Evolutionary conservation across 23 tunicate species (phyloP), one percentile per base, ranked within the genome.

Genomic region (Styela clava): DNA sequence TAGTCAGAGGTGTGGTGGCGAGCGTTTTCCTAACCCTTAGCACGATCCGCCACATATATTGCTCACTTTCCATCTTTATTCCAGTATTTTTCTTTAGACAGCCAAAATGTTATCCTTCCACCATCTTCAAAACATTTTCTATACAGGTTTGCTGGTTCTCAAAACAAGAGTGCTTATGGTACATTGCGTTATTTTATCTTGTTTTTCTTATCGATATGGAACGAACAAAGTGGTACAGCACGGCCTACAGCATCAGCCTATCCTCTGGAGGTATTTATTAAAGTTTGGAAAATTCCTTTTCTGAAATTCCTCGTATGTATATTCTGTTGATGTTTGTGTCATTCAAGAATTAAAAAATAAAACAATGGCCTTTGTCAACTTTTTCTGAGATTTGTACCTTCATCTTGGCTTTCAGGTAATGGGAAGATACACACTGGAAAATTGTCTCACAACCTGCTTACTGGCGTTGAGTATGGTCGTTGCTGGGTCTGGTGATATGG

Each of bases 401-500:
- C n/a, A n/a, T n/a, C n/a, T n/a, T n/a, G n/a, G n/a, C n/a, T n/a
- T n/a, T n/a, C n/a, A 69, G 78, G n/a, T 84, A 20, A 84, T 93
- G 28, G 98, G 98, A 5, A 87, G 71, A 31, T 81, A 91, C 29
- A 31, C 89, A 52, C 82, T 73, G 64, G 91, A 86, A 25, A 81
- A 86, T 22, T 87, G 93, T 37, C 35, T 93, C 16, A 63, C 89
- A 16, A 68, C 93, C 1, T 93, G 93, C 61, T 74, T 95, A 31
- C 74, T 95, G 3, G 81, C 96, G 2, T 33, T 86, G 61, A 71
- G 86, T 68, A 73, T 95, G 89, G 92, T 95, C 31, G 95, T 86
- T 56, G 83, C 99, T 69, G 99, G 99, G 26, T 91, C 97, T 71
- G 99, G 99, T 1, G 86, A 95, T 72, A 71, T 89, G 78, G 74